Evolutionary conservation across 1,140 invertebrate species (phyloP), one percentile per base, ranked within the genome.

Genomic region (Leptinotarsa lineolata): DNA sequence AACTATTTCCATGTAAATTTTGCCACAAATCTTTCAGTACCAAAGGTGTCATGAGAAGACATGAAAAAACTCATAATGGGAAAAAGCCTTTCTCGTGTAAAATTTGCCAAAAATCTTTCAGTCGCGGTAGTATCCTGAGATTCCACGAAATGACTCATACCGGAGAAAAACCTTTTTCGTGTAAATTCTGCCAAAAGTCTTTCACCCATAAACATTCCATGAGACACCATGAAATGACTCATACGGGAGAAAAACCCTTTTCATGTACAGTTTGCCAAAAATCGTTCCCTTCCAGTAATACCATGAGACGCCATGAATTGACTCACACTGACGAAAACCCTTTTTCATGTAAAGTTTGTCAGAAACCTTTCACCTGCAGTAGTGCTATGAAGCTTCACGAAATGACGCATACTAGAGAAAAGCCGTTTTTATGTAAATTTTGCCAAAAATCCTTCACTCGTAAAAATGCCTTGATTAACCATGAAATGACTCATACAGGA

Each of bases 341-440:
- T 3, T 90, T 90, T 79, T 86, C 88, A 74, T 91, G 90, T 81
- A 86, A 86, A 68, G 83, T 86, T 76, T 91, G 90, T 81, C 85
- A 87, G 30, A 87, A 90, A 76, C 44, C 54, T 63, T 79, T 79
- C 61, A 68, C 73, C 16, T 75, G 78, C 60, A 72, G 73, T 22
- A 64, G 70, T 15, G 46, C 75, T 21, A 65, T 82, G 12, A 68
- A 44, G 1, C 66, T 60, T 3, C 90, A 91, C 77, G 86, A 88
- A 83, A 85, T 88, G 83, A 86, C 88, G n/a, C 89, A 90, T 76
- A 86, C 83, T 18, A 86, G 86, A 5, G 79, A 85, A 1, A 84
- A 84, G 74, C 85, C 86, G 0, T 86, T 84, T 75, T 82, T 82
- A n/a, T 88, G 87, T 75, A 83, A 83, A 5, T 76, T 86, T n/a